Percentiles rank a stretch among this genome's conserved stretches.
These are phyloP conservation scores for Drosophila limbata DNA, from an alignment of 2,888 invertebrate species.

Conservation along the genomic window DNA sequence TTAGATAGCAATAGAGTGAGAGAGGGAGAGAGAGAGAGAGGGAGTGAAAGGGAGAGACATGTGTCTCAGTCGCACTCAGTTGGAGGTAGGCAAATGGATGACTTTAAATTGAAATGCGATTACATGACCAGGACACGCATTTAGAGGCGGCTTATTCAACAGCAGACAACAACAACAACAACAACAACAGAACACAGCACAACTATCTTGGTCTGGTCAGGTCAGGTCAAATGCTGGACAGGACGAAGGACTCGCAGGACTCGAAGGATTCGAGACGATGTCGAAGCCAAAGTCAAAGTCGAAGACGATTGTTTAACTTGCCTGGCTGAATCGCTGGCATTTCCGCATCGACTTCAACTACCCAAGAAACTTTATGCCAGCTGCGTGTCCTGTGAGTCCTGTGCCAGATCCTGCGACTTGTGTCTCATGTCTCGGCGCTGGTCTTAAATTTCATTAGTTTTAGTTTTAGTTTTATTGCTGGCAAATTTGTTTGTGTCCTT, in stretches of 20 bases:
- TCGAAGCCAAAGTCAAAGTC: slow-evolving; percentile 7
- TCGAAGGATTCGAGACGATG: slow-evolving; percentile 7
- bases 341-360: slow-evolving; percentile 25
- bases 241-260: slow-evolving; percentile 7
- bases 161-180: slow-evolving; percentile 24
- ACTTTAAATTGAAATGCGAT: slow-evolving; percentile 83
- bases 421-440: slow-evolving; percentile 45
- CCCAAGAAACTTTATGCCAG: slow-evolving; percentile 56
- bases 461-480: slow-evolving; percentile 60
- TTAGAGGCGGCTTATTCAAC: slow-evolving; percentile 75
- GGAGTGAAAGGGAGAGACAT: neutral
- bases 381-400: slow-evolving; percentile 24
- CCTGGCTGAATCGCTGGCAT: slow-evolving; percentile 50
- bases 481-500: slow-evolving; percentile 25
- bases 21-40: neutral
- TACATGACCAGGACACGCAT: slow-evolving; percentile 84
- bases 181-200: slow-evolving; percentile 12
- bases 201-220: slow-evolving; percentile 3
- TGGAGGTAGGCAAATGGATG: slow-evolving; percentile 60
- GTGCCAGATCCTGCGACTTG: slow-evolving; percentile 11
- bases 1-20: neutral
- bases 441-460: slow-evolving; percentile 77
- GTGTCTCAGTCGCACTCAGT: slow-evolving; percentile 23
- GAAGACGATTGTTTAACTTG: slow-evolving; percentile 46
- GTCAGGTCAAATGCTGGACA: slow-evolving; percentile 65